phyloP scores from a whole-genome alignment of 2,888 invertebrate genomes.

The Acronicta psi region DNA sequence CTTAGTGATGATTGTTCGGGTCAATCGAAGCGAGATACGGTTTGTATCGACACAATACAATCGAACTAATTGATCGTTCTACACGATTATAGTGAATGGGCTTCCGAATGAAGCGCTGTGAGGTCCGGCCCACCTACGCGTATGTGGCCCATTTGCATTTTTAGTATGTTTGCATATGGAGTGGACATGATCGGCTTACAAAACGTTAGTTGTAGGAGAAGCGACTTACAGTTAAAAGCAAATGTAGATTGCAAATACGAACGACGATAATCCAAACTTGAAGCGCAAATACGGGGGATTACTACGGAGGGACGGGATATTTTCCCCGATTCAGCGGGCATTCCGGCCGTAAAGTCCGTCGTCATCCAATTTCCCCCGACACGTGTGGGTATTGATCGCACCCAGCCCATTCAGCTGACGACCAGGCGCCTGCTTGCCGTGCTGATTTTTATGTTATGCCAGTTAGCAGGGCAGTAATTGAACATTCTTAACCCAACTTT shows the following conservation, averaged over 20 bases:
- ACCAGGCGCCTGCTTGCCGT: conserved; percentile 3
- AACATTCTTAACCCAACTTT: too few species aligned
- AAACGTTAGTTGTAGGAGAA: conserved; percentile 11
- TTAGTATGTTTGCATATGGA: conserved; percentile 35
- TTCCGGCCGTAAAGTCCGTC: conserved; percentile 45
- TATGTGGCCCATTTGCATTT: conserved; percentile 56
- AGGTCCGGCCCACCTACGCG: conserved; percentile 55
- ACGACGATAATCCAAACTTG: conserved; percentile 55
- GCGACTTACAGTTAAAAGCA: conserved; percentile 21
- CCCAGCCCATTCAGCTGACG: conserved; percentile 42
- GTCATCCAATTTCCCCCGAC: conserved; percentile 62
- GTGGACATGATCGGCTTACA: conserved; percentile 17
- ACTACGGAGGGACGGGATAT: conserved; percentile 41
- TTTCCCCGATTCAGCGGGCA: conserved; percentile 43
- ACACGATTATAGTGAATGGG: conserved; percentile 61
- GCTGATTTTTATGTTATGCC: conserved; percentile 6
- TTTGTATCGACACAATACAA: conserved; percentile 63
- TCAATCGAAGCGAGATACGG: conserved; percentile 70
- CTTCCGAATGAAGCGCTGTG: conserved; percentile 48
- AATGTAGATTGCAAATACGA: conserved; percentile 55
- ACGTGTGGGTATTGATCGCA: conserved; percentile 70
- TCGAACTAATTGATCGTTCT: conserved; percentile 70
- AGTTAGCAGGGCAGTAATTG: conserved; percentile 2
- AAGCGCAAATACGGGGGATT: conserved; percentile 53
- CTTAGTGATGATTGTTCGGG: conserved; percentile 62